Percentiles rank a stretch among this genome's conserved stretches.
These are phyloP conservation scores for Lycocerus yunnanus DNA, from an alignment of 2,888 invertebrate genomes.

Conservation along the genomic window DNA sequence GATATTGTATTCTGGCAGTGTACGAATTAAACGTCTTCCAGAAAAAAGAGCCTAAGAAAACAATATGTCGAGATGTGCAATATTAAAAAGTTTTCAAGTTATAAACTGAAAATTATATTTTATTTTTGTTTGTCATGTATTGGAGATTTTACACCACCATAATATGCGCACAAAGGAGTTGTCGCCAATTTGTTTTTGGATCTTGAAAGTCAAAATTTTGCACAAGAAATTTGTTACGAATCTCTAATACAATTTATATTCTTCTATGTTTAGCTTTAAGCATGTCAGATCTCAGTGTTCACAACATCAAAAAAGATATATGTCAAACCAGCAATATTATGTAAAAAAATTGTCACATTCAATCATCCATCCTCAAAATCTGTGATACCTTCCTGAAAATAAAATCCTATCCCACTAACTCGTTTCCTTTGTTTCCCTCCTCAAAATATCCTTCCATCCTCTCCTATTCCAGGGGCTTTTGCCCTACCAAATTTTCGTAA, in stretches of 20 bases:
- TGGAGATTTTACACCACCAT: slow-evolving; percentile 10
- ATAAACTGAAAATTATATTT: slow-evolving; percentile 14
- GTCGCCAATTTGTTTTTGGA: slow-evolving; percentile 7
- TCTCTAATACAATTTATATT: slow-evolving; percentile 27
- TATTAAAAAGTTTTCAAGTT: slow-evolving; percentile 15
- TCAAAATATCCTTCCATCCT: neutral
- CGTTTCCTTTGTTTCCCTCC: neutral
- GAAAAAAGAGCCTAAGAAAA: slow-evolving; percentile 25
- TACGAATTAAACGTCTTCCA: slow-evolving; percentile 30
- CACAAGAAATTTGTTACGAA: slow-evolving; percentile 10
- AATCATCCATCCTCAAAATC: slow-evolving; percentile 40
- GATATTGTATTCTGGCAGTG: slow-evolving; percentile 30
- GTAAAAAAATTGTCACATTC: slow-evolving; percentile 30
- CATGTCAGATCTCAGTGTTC: slow-evolving; percentile 32
- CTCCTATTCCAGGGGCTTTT: neutral
- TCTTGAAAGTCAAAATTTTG: slow-evolving; percentile 11
- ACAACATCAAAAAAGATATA: slow-evolving; percentile 29
- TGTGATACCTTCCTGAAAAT: slow-evolving; percentile 39
- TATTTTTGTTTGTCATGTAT: slow-evolving; percentile 21
- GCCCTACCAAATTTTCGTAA: neutral
- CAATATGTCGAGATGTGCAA: slow-evolving; percentile 33
- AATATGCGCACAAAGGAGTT: slow-evolving; percentile 18
- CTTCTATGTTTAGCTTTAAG: slow-evolving; percentile 24
- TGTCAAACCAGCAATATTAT: slow-evolving; percentile 26
- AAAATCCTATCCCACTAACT: slow-evolving; percentile 22